Base-by-base conservation (phyloP, 2,888 invertebrate species). In the Acrobasis repandana region DNA sequence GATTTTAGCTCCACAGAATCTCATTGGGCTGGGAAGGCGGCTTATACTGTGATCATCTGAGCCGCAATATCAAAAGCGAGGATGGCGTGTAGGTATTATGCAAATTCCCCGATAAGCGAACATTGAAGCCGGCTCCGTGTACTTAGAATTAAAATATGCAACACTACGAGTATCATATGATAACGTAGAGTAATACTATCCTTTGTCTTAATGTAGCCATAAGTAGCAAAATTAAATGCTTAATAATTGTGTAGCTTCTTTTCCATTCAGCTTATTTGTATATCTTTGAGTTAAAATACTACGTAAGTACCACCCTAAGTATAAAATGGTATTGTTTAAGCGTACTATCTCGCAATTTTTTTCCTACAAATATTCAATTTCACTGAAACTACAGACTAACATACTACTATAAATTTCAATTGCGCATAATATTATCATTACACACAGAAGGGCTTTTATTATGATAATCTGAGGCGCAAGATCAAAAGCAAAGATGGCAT, bases 401-500 rank as follows among this genome's bases (percentile, higher is more conserved):
- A n/a, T n/a, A n/a, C n/a, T n/a, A n/a, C n/a, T n/a, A n/a, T n/a
- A n/a, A n/a, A n/a, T n/a, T n/a, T n/a, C n/a, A n/a, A n/a, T n/a
- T n/a, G n/a, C n/a, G n/a, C n/a, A n/a, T n/a, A n/a, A n/a, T n/a
- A n/a, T n/a, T n/a, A n/a, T n/a, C n/a, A n/a, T n/a, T n/a, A n/a
- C n/a, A n/a, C n/a, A n/a, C n/a, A n/a, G n/a, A n/a, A n/a, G n/a
- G 79, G 80, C 80, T 84, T 79, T 78, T 76, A 70, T 74, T 64
- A 66, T 75, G 77, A 83, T 86, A 80, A 85, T 86, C 86, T 82
- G 78, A 28, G 75, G 72, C 74, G 82, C 82, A 85, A 83, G 86
- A 86, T 84, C 82, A 82, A 76, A 77, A 78, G 77, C 79, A 75
- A 28, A 72, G 75, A 78, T 66, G 68, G 69, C 75, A 73, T 80